Base-by-base conservation (phyloP, 1,140 invertebrate genomes). In the Mylabris phalerata region DNA sequence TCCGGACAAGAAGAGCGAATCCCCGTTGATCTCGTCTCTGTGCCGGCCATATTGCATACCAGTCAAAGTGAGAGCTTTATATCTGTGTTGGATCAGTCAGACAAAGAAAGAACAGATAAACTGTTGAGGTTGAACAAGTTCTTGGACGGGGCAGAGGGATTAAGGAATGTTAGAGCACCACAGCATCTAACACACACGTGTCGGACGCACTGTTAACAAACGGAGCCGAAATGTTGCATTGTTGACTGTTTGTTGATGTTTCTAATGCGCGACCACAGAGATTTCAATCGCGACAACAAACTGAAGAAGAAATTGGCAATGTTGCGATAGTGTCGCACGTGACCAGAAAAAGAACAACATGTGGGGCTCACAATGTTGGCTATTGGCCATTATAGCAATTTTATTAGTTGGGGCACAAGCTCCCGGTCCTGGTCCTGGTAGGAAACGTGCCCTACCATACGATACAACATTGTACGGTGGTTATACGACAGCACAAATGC, bases 401-500 rank as follows among this genome's bases (percentile, higher is more conserved):
- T 47, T 67, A 48, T 52, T 65, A 48, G 67, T 66, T 27, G 67
- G 56, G 32, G 67, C 64, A 47, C 72, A 67, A 58, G 73, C 74
- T 26, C 73, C 71, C 39, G 74, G 78, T 32, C 65, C 77, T 32
- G 75, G 77, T 47, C 77, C 77, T 27, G 41, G 41, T 42, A 42
- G 41, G 11, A 42, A 42, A 42, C 41, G 41, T 42, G 75, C 32
- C 73, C 61, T 67, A 70, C 50, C 63, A 73, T 68, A 68, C 73
- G 61, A 65, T 63, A 46, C 67, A 43, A 57, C 65, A 40, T 6
- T 10, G 10, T 42, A 48, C 64, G 71, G 57, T 68, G 72, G 19
- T 55, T 78, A 71, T 50, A 64, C 78, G 67, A 19, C 19, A 19
- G 77, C 80, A 62, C 84, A 87, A 73, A 91, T 92, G 89, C 89